Percentiles rank a stretch among this genome's conserved stretches.
Evolutionary conservation across 1,140 invertebrate genomes (phyloP).

Genomic region (Microplitis mediator): DNA sequence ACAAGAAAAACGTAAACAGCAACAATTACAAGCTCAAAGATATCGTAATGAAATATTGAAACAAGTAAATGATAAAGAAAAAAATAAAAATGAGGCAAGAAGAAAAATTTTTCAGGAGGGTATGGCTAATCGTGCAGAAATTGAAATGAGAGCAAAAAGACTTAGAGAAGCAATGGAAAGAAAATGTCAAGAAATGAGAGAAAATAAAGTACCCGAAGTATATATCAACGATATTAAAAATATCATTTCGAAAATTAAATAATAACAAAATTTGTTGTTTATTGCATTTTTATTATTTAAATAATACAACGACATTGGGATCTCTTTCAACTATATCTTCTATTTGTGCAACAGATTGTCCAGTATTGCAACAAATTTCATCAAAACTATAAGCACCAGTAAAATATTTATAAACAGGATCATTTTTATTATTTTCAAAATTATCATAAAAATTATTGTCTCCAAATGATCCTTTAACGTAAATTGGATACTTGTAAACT

Average conservation of each 20-base stretch:
- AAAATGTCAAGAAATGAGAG: constrained; percentile 67
- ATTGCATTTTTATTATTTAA: constrained; percentile 69
- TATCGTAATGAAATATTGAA: constrained; percentile 55
- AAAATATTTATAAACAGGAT: constrained; percentile 69
- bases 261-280: background rate
- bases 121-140: constrained; percentile 65
- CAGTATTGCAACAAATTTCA: constrained; percentile 88
- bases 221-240: constrained; percentile 57
- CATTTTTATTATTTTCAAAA: constrained; percentile 42
- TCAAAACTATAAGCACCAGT: constrained; percentile 82
- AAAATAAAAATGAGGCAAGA: constrained; percentile 65
- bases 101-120: constrained; percentile 71
- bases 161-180: constrained; percentile 65
- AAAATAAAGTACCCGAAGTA: constrained; percentile 50
- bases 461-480: constrained; percentile 44
- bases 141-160: constrained; percentile 64
- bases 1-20: constrained; percentile 52
- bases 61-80: constrained; percentile 72
- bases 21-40: constrained; percentile 42
- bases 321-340: constrained; percentile 87
- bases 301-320: constrained; percentile 81
- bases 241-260: constrained; percentile 44
- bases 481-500: constrained; percentile 75
- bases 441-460: constrained; percentile 32
- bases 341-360: constrained; percentile 78